These are phyloP conservation scores for Hippocampus mohnikei DNA, from an alignment of 2,113 vertebrate species.

Conservation along the genomic window DNA sequence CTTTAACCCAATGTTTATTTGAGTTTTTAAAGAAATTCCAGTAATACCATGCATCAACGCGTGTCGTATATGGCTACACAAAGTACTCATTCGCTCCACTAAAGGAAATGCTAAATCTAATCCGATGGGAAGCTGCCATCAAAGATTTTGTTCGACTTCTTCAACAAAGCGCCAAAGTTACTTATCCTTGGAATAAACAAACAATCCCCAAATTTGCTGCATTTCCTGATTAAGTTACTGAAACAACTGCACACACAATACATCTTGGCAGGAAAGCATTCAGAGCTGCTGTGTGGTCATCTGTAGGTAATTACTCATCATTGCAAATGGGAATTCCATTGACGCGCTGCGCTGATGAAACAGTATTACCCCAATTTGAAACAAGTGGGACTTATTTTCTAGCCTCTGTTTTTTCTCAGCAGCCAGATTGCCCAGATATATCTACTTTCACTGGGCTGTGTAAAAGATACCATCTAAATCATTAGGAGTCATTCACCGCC, in stretches of 20 bases:
- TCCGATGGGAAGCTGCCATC: conserved; percentile 58
- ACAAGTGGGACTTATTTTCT: conserved; percentile 64
- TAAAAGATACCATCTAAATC: conserved; percentile 98
- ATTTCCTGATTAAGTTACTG: conserved; percentile 33
- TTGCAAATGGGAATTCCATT: conserved; percentile 33
- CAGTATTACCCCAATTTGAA: conserved; percentile 33
- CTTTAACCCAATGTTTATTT: conserved; percentile 84
- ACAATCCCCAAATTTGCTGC: conserved; percentile 48
- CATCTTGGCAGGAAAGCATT: background rate
- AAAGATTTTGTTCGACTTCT: conserved; percentile 19
- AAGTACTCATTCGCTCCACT: conserved; percentile 70
- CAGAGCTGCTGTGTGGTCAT: conserved; percentile 41
- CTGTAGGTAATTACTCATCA: conserved; percentile 61
- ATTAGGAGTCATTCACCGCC: conserved; percentile 85
- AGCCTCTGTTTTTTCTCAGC: conserved; percentile 55
- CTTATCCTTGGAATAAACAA: conserved; percentile 48
- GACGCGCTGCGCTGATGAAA: conserved; percentile 22
- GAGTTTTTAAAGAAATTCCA: conserved; percentile 80
- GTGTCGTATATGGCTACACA: conserved; percentile 78
- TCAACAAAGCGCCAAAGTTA: conserved; percentile 56
- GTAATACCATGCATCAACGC: conserved; percentile 79
- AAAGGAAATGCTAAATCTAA: conserved; percentile 77
- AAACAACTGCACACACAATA: conserved; percentile 13
- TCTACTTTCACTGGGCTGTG: conserved; percentile 79
- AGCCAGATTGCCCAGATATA: conserved; percentile 65